Base-by-base conservation (phyloP, 2,797 vertebrate species). In the Mergus octosetaceus region DNA sequence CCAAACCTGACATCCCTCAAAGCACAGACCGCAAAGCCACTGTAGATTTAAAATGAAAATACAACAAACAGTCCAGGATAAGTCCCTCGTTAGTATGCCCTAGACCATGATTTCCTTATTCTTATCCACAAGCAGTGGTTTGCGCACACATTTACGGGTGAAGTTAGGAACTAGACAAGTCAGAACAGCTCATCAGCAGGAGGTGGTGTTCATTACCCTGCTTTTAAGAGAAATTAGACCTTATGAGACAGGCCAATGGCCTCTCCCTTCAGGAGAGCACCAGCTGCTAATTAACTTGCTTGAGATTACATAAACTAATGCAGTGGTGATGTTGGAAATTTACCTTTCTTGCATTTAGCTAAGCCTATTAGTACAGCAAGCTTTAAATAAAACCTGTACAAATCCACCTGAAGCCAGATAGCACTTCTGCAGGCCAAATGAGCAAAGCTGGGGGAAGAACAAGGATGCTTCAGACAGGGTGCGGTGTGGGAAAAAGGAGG, bases 241-340 rank as follows among this genome's bases (percentile, higher is more conserved):
- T 16, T 16, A n/a, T 49, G 81, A 89, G 84, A 87, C 80, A 74
- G 57, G 25, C 65, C 75, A 85, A 32, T 4, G 27, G 86, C 65
- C 65, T 90, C 68, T 90, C 60, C 64, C 57, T 57, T 60, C 72
- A 85, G 71, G 38, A 28, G 38, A 78, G 54, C 49, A 87, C 13
- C 84, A 89, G 88, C 78, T 94, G 93, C 75, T 87, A 91, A 90
- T 90, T 94, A 93, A 74, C 80, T 87, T 54, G 38, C 54, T 84
- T 47, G 61, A 83, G 71, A 58, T 79, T 85, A 61, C 66, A 75
- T 73, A 77, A 94, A 94, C 58, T 41, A 69, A 82, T 74, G 68
- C 80, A 68, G 39, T 21, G 41, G 41, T 39, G 66, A 74, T 78
- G 58, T n/a, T 71, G 61, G 57, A 76, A 93, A 65, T 65, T 32